A percentile compares a stretch with the other conserved stretches of the same genome.
These are phyloP conservation scores for Brachionus asplanchnoidis DNA, from an alignment of 1,140 invertebrate genomes.

Conservation along the genomic window DNA sequence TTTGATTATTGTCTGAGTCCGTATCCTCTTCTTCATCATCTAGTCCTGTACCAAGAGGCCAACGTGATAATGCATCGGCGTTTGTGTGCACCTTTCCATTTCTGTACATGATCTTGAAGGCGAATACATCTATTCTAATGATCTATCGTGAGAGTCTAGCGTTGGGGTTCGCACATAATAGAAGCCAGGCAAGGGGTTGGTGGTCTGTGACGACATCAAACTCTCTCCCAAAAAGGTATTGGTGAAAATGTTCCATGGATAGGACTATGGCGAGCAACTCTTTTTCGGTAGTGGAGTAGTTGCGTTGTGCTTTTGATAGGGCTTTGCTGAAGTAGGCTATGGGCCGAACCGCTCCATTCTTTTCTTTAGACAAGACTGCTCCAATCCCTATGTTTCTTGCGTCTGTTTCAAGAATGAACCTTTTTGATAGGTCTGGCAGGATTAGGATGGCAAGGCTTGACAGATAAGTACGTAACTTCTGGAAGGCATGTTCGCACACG, in stretches of 20 bases:
- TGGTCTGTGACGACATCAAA: constrained; percentile 59
- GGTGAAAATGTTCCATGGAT: constrained; percentile 52
- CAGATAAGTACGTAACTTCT: constrained; percentile 40
- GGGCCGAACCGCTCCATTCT: background rate
- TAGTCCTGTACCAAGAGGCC: background rate
- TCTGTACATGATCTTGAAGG: background rate
- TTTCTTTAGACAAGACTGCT: constrained; percentile 42
- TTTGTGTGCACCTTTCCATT: background rate
- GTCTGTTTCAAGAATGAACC: too few relatives aligned
- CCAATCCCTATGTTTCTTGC: constrained; percentile 42
- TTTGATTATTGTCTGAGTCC: background rate
- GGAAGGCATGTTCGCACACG: constrained; percentile 41
- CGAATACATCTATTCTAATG: background rate
- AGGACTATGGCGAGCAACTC: constrained; percentile 56
- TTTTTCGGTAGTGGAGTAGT: constrained; percentile 49
- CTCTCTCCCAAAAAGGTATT: constrained; percentile 55
- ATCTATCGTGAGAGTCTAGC: background rate
- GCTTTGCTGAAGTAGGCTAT: background rate
- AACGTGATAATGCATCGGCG: constrained; percentile 43
- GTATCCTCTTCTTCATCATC: background rate
- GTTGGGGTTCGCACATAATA: constrained; percentile 42
- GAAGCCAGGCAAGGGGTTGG: constrained; percentile 55
- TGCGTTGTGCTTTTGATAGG: background rate
- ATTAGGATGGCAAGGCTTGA: too few relatives aligned
- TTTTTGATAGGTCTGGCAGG: constrained; percentile 18